phyloP scores from a whole-genome alignment of 2,797 vertebrate genomes.

The Danio tinwini region DNA sequence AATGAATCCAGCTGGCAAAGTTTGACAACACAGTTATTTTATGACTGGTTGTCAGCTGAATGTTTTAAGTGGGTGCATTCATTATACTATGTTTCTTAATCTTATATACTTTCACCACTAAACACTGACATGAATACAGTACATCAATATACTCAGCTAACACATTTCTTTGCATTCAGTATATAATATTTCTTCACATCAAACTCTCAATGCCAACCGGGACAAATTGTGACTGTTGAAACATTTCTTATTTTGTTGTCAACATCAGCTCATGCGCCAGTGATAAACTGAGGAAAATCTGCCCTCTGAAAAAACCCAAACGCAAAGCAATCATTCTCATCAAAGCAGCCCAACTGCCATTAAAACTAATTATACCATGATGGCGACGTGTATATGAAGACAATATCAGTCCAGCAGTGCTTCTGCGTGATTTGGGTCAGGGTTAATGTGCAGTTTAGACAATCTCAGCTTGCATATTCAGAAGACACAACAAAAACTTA shows the following conservation, averaged over 20 bases:
- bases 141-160: not conserved
- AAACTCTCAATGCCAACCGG: not conserved
- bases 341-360: not conserved
- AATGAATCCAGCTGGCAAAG: too few species aligned
- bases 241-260: not conserved
- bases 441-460: not conserved
- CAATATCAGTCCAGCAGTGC: not conserved
- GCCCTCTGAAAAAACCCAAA: not conserved
- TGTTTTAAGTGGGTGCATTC: not conserved
- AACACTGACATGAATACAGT: not conserved
- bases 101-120: not conserved
- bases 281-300: not conserved
- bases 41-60: not conserved
- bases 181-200: not conserved
- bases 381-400: not conserved
- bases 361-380: not conserved
- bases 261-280: not conserved
- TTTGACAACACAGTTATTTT: not conserved
- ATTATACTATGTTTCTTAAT: not conserved
- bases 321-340: not conserved
- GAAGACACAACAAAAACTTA: not conserved
- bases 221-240: not conserved
- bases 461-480: not conserved
- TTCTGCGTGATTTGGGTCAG: not conserved
- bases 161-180: too few species aligned